phyloP scores from a whole-genome alignment of 2,113 vertebrate species.

The Channa argus region DNA sequence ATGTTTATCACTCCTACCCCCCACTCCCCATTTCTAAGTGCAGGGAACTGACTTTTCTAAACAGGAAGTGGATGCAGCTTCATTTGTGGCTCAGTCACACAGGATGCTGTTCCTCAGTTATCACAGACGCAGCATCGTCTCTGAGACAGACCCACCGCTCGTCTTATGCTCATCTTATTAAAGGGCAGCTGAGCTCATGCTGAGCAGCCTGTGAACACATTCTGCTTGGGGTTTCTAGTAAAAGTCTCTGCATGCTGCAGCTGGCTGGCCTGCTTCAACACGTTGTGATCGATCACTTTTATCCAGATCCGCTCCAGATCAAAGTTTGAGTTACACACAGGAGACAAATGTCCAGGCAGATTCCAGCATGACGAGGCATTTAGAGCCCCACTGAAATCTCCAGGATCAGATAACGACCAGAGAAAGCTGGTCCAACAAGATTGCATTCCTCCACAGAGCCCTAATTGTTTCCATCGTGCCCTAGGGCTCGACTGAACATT shows the following conservation, averaged over 20 bases:
- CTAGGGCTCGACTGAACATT: background rate
- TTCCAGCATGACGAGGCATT: slow-evolving; percentile 4
- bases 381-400: slow-evolving; percentile 7
- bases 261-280: no score
- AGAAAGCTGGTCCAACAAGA: background rate
- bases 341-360: background rate
- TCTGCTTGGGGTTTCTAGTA: no score
- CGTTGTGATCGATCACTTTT: background rate
- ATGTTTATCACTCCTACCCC: no score
- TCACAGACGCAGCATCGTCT: background rate
- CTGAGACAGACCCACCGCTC: no score
- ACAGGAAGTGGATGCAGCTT: slow-evolving; percentile 42
- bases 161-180: no score
- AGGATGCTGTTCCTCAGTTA: no score
- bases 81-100: background rate
- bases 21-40: background rate
- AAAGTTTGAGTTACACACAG: no score
- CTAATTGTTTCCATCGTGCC: slow-evolving; percentile 58
- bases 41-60: slow-evolving; percentile 5
- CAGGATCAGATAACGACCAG: slow-evolving; percentile 43
- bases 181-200: no score
- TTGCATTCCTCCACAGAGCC: slow-evolving; percentile 45
- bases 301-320: background rate
- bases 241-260: no score
- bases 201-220: no score